Base-by-base conservation (phyloP, 2,888 invertebrate genomes). In the Agonopterix alstromeriana region DNA sequence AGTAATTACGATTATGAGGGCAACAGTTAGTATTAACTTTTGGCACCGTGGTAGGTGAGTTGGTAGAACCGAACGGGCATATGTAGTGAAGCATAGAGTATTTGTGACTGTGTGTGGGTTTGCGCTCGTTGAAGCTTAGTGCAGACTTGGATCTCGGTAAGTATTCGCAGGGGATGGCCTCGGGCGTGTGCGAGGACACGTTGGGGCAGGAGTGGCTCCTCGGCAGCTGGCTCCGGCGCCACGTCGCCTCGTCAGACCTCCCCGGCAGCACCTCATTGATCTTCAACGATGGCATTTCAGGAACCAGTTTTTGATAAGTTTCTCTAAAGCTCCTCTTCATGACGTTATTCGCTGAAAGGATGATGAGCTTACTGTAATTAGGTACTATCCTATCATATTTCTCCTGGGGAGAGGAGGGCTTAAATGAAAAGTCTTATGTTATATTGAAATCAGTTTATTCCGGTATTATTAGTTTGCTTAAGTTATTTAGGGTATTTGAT, bases 291-390 rank as follows among this genome's bases (percentile, higher is more conserved):
- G 61, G 65, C 43, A 62, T 51, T 50, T 61, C 63, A 14, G 58
- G 64, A 49, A 55, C 52, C 49, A 58, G 53, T 49, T 58, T 53
- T 55, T 61, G 50, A 58, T 60, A 56, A 60, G 53, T 62, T 54
- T 69, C 66, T 64, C 60, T 61, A 57, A 67, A 57, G 54, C 55
- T 62, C 63, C 63, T 73, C 73, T 62, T 70, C 72, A 53, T 61
- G 58, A 60, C 48, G 53, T 57, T 54, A 60, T 65, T 73, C 50
- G 74, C 82, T 82, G 82, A 82, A 83, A 83, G 70, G 72, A 80
- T 69, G 47, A 45, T 41, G 44, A 7, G 43, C 35, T 48, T 38
- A 43, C 45, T 8, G 48, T 40, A 59, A 71, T 45, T 41, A 27
- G 27, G 27, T 27, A 51, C 47, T 48, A 38, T 35, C 43, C 46